Evolutionary conservation across 2,888 invertebrate genomes (phyloP).

Genomic region (Pemphredon lugubris): DNA sequence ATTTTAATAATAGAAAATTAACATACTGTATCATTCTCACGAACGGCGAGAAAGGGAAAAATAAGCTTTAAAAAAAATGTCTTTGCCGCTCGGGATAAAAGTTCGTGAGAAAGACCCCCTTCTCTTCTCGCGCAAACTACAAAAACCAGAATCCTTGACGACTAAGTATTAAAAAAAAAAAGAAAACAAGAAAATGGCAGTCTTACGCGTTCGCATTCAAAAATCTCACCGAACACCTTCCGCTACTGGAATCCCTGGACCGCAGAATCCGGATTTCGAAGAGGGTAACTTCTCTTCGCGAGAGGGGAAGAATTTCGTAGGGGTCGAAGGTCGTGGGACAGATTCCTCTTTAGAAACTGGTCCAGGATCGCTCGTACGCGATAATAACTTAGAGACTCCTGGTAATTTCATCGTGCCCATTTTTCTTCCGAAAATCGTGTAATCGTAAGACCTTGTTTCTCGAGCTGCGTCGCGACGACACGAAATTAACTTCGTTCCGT

Average conservation of each 20-base stretch:
- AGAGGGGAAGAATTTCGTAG: slow-evolving; percentile 49
- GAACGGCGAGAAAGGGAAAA: too few relatives aligned
- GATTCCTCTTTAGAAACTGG: slow-evolving; percentile 53
- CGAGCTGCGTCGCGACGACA: too few relatives aligned
- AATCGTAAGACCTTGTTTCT: too few relatives aligned
- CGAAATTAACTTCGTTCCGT: too few relatives aligned
- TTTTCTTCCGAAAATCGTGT: too few relatives aligned
- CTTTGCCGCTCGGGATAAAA: not conserved
- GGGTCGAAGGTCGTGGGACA: slow-evolving; percentile 62
- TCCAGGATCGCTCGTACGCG: slow-evolving; percentile 20
- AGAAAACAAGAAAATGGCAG: slow-evolving; percentile 47
- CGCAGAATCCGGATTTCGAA: slow-evolving; percentile 65
- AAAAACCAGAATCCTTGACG: slow-evolving; percentile 25
- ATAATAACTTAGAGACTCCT: too few relatives aligned
- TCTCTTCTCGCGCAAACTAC: too few relatives aligned
- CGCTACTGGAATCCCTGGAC: slow-evolving; percentile 57
- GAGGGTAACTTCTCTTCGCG: slow-evolving; percentile 58
- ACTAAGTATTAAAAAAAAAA: slow-evolving; percentile 38
- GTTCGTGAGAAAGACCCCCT: not conserved
- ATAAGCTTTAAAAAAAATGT: too few relatives aligned
- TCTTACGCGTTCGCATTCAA: slow-evolving; percentile 28
- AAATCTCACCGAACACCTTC: slow-evolving; percentile 55
- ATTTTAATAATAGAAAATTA: too few relatives aligned
- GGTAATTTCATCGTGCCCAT: too few relatives aligned
- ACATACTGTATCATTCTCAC: too few relatives aligned